Percentiles rank a stretch among this genome's conserved stretches.
Evolutionary conservation across 2,113 vertebrate species (phyloP).

Genomic region (Verasper variegatus): DNA sequence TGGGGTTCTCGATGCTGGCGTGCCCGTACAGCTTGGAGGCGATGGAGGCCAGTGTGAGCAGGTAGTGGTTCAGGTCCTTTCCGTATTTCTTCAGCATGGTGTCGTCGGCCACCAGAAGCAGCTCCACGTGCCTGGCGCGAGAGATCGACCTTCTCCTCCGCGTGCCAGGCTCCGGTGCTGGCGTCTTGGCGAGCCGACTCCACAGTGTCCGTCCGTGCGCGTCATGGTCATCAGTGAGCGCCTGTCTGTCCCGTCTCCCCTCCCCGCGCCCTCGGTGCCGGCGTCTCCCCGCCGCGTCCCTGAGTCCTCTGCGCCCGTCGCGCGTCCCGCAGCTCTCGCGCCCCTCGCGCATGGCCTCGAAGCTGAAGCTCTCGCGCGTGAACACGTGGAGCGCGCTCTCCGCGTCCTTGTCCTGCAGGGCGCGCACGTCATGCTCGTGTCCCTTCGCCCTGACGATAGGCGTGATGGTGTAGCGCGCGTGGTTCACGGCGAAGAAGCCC

Average conservation of each 20-base stretch:
- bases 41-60: slow-evolving; percentile 94
- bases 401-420: slow-evolving; percentile 83
- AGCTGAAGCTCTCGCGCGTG: slow-evolving; percentile 88
- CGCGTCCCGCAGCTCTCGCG: slow-evolving; percentile 75
- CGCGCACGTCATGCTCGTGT: slow-evolving; percentile 79
- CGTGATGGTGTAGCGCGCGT: slow-evolving; percentile 87
- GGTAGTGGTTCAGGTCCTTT: slow-evolving; percentile 92
- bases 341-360: slow-evolving; percentile 82
- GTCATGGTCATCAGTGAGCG: not conserved
- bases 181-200: slow-evolving; percentile 40
- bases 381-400: slow-evolving; percentile 84
- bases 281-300: slow-evolving; percentile 39
- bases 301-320: slow-evolving; percentile 62
- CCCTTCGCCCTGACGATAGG: slow-evolving; percentile 79
- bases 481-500: slow-evolving; percentile 91
- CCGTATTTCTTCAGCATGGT: slow-evolving; percentile 94
- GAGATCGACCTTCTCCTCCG: slow-evolving; percentile 87
- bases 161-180: slow-evolving; percentile 16
- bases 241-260: slow-evolving; percentile 21
- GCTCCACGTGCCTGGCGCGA: slow-evolving; percentile 93
- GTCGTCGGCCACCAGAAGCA: slow-evolving; percentile 94
- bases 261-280: not conserved
- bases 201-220: slow-evolving; percentile 43
- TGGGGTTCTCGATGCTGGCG: slow-evolving; percentile 97
- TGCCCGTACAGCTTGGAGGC: slow-evolving; percentile 95